Conservation (phyloP, 1,140 invertebrate species). For the Saccostrea glomerata region DNA sequence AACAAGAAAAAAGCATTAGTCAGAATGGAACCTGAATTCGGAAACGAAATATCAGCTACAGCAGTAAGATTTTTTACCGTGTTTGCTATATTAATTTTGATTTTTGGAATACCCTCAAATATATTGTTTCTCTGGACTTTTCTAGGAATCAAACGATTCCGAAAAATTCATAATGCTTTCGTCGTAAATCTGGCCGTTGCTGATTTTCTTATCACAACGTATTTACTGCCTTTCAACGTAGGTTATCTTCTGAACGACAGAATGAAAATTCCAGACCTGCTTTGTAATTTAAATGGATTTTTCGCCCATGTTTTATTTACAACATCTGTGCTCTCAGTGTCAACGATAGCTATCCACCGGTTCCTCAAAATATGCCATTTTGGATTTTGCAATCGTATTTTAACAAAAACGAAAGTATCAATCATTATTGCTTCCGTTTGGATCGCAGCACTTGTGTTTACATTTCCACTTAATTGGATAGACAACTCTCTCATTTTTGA, state of each 20-base stretch:
- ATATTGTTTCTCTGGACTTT: neutral
- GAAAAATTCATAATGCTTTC: neutral
- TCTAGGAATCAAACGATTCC: neutral
- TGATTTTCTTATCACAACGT: neutral
- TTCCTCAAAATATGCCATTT: neutral
- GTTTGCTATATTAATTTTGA: neutral
- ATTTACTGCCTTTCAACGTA: neutral
- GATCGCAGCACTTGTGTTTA: neutral
- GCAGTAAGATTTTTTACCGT: neutral
- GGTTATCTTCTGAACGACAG: neutral
- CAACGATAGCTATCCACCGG: neutral
- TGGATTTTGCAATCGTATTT: neutral
- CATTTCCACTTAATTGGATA: neutral
- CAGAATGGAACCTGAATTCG: neutral
- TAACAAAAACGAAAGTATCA: neutral
- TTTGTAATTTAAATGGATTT: neutral
- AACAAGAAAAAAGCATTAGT: neutral
- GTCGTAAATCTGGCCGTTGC: neutral
- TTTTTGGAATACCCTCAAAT: neutral
- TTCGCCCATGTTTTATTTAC: neutral
- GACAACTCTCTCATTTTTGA: neutral
- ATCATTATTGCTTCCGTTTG: neutral
- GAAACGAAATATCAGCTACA: neutral
- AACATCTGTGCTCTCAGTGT: neutral
- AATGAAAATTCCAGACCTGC: neutral